Percentiles rank a stretch among this genome's conserved stretches.
phyloP scores from a whole-genome alignment of 2,888 invertebrate genomes.

The Tipula lateralis region DNA sequence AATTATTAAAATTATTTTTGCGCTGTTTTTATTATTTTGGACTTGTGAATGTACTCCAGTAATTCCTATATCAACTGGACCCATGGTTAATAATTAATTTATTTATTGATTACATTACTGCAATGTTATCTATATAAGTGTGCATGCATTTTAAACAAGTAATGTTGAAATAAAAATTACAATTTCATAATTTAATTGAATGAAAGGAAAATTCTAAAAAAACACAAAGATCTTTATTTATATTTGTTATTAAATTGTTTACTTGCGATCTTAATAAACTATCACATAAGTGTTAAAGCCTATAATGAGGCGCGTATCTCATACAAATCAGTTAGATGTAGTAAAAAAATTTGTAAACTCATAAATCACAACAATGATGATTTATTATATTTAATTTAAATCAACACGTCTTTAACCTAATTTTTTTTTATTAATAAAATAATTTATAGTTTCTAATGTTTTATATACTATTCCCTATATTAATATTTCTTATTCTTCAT shows the following conservation, averaged over 20 bases:
- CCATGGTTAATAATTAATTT: neutral
- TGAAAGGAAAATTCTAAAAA: too few relatives aligned
- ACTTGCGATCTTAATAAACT: neutral
- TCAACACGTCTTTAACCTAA: neutral
- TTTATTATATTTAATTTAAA: conserved; percentile 7
- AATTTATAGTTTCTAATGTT: neutral
- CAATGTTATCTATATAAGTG: neutral
- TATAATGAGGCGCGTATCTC: neutral
- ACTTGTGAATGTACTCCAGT: neutral
- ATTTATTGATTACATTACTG: neutral
- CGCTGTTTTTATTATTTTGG: neutral
- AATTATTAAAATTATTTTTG: neutral
- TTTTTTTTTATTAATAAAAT: conserved; percentile 14
- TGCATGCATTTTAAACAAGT: neutral
- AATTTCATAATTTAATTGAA: neutral
- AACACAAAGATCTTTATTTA: too few relatives aligned
- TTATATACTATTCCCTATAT: conserved; percentile 4
- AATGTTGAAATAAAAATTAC: neutral
- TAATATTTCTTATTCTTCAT: conserved; percentile 31
- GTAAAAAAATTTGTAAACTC: neutral
- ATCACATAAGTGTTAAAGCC: neutral
- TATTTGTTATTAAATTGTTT: neutral
- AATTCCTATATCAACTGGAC: neutral
- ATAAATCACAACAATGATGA: conserved; percentile 11
- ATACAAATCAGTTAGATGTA: neutral